A percentile compares a stretch with the other conserved stretches of the same genome.
phyloP scores from a whole-genome alignment of 2,113 vertebrate genomes.

The Gadus macrocephalus region DNA sequence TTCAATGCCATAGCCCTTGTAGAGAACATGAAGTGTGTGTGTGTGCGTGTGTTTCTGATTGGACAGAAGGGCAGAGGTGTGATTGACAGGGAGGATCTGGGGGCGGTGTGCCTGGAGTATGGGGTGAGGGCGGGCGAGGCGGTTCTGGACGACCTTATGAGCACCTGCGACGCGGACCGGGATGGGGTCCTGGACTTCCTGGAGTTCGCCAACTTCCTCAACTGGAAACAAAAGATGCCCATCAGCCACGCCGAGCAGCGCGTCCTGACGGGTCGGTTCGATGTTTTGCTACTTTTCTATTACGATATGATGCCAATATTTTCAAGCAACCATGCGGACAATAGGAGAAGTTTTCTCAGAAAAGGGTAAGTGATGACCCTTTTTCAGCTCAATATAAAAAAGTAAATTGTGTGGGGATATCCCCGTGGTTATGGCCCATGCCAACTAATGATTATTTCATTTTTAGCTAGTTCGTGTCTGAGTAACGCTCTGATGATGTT shows the following conservation, averaged over 20 bases:
- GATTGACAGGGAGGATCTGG: constrained; percentile 78
- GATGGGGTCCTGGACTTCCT: constrained; percentile 79
- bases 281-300: background rate
- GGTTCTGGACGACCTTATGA: constrained; percentile 78
- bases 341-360: too few species aligned
- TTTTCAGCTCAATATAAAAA: background rate
- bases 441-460: too few species aligned
- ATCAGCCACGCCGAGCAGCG: constrained; percentile 68
- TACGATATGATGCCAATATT: background rate
- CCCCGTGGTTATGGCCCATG: too few species aligned
- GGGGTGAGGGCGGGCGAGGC: constrained; percentile 65
- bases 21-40: background rate
- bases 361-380: too few species aligned
- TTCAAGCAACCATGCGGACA: background rate
- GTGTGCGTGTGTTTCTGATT: constrained; percentile 6
- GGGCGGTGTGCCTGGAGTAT: constrained; percentile 71
- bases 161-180: constrained; percentile 80
- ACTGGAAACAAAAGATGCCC: constrained; percentile 82
- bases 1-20: too few species aligned
- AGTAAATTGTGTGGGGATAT: too few species aligned
- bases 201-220: constrained; percentile 87
- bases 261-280: constrained; percentile 70
- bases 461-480: too few species aligned
- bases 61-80: constrained; percentile 76
- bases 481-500: too few species aligned